Conservation (phyloP, 2,888 invertebrate species). For the Formica aserva region DNA sequence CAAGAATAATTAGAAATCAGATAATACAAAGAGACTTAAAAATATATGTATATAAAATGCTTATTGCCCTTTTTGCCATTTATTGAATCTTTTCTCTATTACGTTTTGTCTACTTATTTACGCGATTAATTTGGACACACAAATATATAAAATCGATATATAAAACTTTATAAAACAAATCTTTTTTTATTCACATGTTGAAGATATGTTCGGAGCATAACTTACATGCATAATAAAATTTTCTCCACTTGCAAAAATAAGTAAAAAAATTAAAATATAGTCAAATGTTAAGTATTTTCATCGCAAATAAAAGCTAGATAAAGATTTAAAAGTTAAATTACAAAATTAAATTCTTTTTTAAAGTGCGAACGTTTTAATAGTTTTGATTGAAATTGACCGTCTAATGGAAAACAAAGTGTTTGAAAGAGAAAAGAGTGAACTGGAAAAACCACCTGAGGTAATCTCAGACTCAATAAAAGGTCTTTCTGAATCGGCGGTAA, state of each 20-base stretch:
- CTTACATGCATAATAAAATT: not conserved
- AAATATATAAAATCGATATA: not conserved
- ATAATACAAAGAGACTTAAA: not conserved
- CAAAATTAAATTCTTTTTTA: not conserved
- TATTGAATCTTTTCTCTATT: not conserved
- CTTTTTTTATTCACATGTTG: not conserved
- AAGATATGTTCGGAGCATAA: not conserved
- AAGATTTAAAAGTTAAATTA: not conserved
- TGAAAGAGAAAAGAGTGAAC: slow-evolving; percentile 53
- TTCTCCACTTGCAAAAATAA: not conserved
- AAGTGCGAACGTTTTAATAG: slow-evolving; percentile 10
- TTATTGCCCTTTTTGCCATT: not conserved
- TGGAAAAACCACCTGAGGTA: slow-evolving; percentile 62
- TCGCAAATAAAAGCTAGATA: not conserved
- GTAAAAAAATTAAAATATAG: not conserved
- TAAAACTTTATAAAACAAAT: not conserved
- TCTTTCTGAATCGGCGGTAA: slow-evolving; percentile 68
- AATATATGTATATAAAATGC: not conserved
- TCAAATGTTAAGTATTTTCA: not conserved
- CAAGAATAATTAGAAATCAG: not conserved
- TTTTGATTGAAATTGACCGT: slow-evolving; percentile 48
- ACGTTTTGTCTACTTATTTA: not conserved
- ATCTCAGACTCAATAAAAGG: slow-evolving; percentile 67
- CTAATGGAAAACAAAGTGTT: slow-evolving; percentile 56
- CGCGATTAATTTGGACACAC: not conserved